Evolutionary conservation across 2,797 vertebrate species (phyloP), one percentile per base, ranked within the genome.

Genomic region (Tarsius wallacei): DNA sequence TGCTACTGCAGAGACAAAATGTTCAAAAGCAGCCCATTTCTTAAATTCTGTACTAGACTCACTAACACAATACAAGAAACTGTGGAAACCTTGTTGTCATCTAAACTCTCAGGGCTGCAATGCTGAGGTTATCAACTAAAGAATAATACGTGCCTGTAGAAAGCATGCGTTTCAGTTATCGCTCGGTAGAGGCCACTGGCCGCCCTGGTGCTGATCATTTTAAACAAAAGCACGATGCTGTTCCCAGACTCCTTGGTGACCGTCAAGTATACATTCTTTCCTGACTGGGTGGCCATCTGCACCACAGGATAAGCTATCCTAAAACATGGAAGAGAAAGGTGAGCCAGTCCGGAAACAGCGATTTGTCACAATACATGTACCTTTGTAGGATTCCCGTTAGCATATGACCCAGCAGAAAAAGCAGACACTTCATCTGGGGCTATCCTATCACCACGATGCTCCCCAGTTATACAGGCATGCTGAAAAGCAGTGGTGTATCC

Each of bases 271-370:
- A 99, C 99, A 1, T 99, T 99, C 98, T 99, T 99, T 77, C 99
- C 99, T 2, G 99, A 99, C 97, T 99, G 99, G 14, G 99, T 99
- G 97, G 99, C 99, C 97, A 99, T 99, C 98, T 99, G 99, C 95
- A 99, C 99, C 97, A 99, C 98, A 47, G 99, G 99, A 97, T 99
- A 99, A 74, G 99, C 99, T 93, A 99, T 99, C 98, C 99, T 99
- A 85, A 22, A 93, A 97, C 28, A 31, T 0, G 8, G 26, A 63
- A 71, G 86, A 92, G 80, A 68, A 93, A 42, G 53, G 77, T 96
- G 80, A 97, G 91, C 5, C 19, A n/a, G 14, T 12, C 49, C 17
- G 15, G 59, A 4, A 71, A 74, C 0, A 55, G 73, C 33, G 1
- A 14, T 66, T 19, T 21, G n/a, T 22, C 36, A 1, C 2, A 42